phyloP scores from a whole-genome alignment of 2,113 vertebrate species.

The Calyptomena viridis region DNA sequence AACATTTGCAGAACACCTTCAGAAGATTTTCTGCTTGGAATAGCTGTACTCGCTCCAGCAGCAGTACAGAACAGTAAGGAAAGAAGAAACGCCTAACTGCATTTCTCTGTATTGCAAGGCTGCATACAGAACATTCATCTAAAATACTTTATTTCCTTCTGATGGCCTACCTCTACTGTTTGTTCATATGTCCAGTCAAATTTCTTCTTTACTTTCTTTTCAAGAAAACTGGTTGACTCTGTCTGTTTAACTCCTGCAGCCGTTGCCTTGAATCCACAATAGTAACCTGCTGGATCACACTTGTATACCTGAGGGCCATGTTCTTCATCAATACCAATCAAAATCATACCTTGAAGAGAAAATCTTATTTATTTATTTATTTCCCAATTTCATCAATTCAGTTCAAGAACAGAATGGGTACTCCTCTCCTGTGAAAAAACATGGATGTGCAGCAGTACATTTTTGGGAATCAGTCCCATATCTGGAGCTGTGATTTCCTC shows the following conservation, averaged over 20 bases:
- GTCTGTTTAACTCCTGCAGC: slow-evolving; percentile 97
- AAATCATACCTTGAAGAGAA: slow-evolving; percentile 89
- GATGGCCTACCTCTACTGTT: slow-evolving; percentile 87
- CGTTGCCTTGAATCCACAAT: slow-evolving; percentile 98
- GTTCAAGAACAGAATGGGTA: not conserved
- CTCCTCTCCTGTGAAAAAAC: not conserved
- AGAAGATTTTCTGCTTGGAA: not conserved
- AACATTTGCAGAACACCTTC: not conserved
- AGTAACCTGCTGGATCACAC: slow-evolving; percentile 97
- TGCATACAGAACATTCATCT: not conserved
- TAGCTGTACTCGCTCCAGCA: not conserved
- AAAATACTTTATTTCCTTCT: not conserved
- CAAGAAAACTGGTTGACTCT: slow-evolving; percentile 97
- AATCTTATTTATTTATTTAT: not conserved
- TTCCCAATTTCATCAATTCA: not conserved
- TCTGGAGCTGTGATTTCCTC: not conserved
- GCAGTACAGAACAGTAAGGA: not conserved
- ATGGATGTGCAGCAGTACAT: not conserved
- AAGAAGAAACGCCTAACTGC: not conserved
- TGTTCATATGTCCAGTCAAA: slow-evolving; percentile 96
- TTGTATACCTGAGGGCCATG: slow-evolving; percentile 94
- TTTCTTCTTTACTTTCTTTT: slow-evolving; percentile 99
- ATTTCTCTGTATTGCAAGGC: not conserved
- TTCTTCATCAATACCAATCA: slow-evolving; percentile 94
- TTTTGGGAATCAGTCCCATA: not conserved